These are phyloP conservation scores for Gryllus longicercus DNA, from an alignment of 2,888 invertebrate species.

Conservation along the genomic window DNA sequence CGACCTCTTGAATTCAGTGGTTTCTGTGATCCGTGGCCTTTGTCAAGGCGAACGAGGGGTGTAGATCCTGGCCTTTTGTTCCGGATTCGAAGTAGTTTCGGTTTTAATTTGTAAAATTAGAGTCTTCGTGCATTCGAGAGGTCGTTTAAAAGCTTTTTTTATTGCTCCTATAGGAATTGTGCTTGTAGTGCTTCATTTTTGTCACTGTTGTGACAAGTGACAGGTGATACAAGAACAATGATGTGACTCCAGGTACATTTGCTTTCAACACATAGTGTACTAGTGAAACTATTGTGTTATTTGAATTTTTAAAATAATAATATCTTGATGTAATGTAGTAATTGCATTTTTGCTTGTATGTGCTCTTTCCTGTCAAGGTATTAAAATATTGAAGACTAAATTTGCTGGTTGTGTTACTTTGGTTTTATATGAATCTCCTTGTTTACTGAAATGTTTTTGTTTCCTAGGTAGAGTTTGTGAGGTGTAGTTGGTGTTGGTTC, in stretches of 20 bases:
- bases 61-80: not conserved
- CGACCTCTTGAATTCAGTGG: no score
- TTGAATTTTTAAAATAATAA: not conserved
- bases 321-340: not conserved
- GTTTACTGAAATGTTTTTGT: not conserved
- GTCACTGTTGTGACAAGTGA: slow-evolving; percentile 17
- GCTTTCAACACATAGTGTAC: not conserved
- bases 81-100: not conserved
- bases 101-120: not conserved
- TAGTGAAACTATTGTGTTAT: not conserved
- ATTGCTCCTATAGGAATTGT: not conserved
- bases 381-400: slow-evolving; percentile 1
- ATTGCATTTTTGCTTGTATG: not conserved
- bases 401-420: not conserved
- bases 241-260: slow-evolving; percentile 17
- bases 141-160: not conserved
- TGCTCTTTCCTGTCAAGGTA: not conserved
- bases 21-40: not conserved
- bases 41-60: not conserved
- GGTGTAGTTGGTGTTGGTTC: not conserved
- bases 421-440: not conserved
- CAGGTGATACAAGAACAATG: slow-evolving; percentile 17
- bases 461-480: not conserved
- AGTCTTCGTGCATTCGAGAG: not conserved
- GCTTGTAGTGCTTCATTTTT: slow-evolving; percentile 9